Percentiles rank a stretch among this genome's conserved stretches.
phyloP scores from a whole-genome alignment of 2,797 vertebrate species.

The Rhinichthys osculus region DNA sequence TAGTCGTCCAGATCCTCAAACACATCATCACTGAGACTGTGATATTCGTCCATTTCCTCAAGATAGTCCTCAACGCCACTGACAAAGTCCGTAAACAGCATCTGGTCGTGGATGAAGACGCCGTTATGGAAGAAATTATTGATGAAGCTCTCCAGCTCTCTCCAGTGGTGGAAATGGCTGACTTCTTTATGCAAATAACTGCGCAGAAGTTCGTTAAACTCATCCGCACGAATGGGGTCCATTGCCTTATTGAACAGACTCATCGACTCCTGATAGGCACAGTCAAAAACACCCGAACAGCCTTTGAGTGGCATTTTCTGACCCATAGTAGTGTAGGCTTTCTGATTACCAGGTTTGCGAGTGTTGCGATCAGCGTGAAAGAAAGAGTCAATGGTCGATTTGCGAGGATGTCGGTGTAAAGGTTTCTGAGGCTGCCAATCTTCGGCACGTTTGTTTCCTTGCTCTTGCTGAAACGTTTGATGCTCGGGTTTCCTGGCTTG shows the following conservation, averaged over 20 bases:
- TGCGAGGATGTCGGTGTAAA: slow-evolving; percentile 65
- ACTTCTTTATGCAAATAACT: slow-evolving; percentile 91
- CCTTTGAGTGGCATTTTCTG: slow-evolving; percentile 73
- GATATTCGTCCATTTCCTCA: slow-evolving; percentile 87
- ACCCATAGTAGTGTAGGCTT: slow-evolving; percentile 63
- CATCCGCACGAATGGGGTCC: slow-evolving; percentile 88
- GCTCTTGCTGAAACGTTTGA: slow-evolving; percentile 61
- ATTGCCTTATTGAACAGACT: slow-evolving; percentile 86
- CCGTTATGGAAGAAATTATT: slow-evolving; percentile 90
- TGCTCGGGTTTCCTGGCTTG: slow-evolving; percentile 66
- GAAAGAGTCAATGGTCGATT: slow-evolving; percentile 61
- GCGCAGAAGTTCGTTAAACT: slow-evolving; percentile 87
- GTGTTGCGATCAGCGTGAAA: slow-evolving; percentile 68
- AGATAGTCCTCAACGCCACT: slow-evolving; percentile 90
- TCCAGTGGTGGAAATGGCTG: slow-evolving; percentile 91
- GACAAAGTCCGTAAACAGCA: slow-evolving; percentile 96
- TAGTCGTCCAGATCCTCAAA: slow-evolving; percentile 91
- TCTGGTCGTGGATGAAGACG: slow-evolving; percentile 93
- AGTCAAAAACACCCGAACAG: slow-evolving; percentile 86
- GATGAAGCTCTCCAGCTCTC: slow-evolving; percentile 89
- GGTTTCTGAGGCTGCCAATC: slow-evolving; percentile 76
- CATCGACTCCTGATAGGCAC: slow-evolving; percentile 87
- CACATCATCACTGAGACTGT: slow-evolving; percentile 74
- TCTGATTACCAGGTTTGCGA: slow-evolving; percentile 70
- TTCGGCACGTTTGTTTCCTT: slow-evolving; percentile 61